Evolutionary conservation across 2,113 vertebrate species (phyloP).

Genomic region (Piliocolobus tephrosceles): DNA sequence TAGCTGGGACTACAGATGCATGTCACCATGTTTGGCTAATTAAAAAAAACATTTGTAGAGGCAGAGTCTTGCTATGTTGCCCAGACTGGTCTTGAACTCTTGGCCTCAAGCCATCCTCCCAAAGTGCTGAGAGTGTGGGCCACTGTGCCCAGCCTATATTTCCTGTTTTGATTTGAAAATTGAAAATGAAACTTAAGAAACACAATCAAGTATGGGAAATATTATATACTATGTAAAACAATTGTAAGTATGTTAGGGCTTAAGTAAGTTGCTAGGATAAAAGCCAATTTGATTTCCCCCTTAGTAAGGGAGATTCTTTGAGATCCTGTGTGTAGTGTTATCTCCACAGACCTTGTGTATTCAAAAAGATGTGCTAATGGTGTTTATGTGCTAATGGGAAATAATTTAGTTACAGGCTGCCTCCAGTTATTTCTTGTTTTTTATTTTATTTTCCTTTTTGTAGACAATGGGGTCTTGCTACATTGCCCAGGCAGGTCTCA

Average conservation of each 20-base stretch:
- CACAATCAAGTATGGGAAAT: not conserved
- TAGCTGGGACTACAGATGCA: too few relatives aligned
- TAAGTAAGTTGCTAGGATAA: not conserved
- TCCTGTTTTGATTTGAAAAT: slow-evolving; percentile 17
- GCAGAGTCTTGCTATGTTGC: too few relatives aligned
- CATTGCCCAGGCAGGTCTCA: too few relatives aligned
- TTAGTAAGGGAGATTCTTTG: not conserved
- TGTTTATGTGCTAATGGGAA: not conserved
- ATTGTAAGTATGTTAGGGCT: not conserved
- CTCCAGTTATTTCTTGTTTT: not conserved
- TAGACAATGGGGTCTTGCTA: too few relatives aligned
- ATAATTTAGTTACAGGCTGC: not conserved
- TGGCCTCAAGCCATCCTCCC: too few relatives aligned
- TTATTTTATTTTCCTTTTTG: too few relatives aligned
- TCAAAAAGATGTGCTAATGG: not conserved
- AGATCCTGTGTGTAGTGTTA: not conserved
- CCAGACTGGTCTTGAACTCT: too few relatives aligned
- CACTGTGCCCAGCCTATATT: not conserved
- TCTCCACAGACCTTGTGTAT: not conserved
- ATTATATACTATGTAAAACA: not conserved
- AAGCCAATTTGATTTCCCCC: not conserved
- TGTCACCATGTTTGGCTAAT: too few relatives aligned
- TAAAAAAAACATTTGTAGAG: too few relatives aligned
- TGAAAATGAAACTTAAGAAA: not conserved
- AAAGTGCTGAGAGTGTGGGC: too few relatives aligned